These are phyloP conservation scores for Muschampia plurimacula DNA, from an alignment of 2,888 invertebrate genomes.

Conservation along the genomic window DNA sequence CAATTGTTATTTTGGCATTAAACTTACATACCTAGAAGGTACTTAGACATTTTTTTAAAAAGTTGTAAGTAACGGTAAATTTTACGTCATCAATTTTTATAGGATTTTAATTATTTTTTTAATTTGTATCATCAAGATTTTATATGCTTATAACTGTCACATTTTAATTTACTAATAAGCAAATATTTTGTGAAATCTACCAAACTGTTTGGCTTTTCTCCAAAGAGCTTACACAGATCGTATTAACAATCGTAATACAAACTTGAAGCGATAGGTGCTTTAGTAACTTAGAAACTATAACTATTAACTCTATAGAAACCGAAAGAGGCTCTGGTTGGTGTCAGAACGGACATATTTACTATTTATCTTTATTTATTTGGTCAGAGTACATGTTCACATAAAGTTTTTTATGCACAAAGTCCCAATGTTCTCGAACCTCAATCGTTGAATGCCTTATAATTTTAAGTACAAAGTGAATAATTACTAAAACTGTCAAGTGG, in stretches of 20 bases:
- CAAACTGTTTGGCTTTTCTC: background rate
- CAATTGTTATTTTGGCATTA: background rate
- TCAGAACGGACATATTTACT: slow-evolving; percentile 6
- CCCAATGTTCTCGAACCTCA: slow-evolving; percentile 59
- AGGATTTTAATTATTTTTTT: background rate
- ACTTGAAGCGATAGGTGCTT: background rate
- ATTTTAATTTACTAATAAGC: background rate
- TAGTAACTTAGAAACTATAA: too few relatives aligned
- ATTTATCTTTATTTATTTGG: slow-evolving; percentile 21
- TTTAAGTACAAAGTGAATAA: slow-evolving; percentile 66
- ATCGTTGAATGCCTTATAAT: slow-evolving; percentile 70
- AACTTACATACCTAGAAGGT: too few relatives aligned
- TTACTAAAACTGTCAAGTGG: slow-evolving; percentile 32
- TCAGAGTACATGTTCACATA: slow-evolving; percentile 24
- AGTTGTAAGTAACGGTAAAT: too few relatives aligned
- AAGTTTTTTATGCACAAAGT: slow-evolving; percentile 64
- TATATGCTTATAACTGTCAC: background rate
- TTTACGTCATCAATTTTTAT: background rate
- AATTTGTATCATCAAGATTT: background rate
- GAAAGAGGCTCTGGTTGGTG: background rate
- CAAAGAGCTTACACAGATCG: background rate
- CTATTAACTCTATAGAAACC: background rate
- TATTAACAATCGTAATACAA: background rate
- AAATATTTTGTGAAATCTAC: slow-evolving; percentile 3
- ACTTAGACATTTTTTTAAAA: too few relatives aligned